Evolutionary conservation across 2,797 vertebrate genomes (phyloP), one percentile per base, ranked within the genome.

Genomic region (Lutra lutra): DNA sequence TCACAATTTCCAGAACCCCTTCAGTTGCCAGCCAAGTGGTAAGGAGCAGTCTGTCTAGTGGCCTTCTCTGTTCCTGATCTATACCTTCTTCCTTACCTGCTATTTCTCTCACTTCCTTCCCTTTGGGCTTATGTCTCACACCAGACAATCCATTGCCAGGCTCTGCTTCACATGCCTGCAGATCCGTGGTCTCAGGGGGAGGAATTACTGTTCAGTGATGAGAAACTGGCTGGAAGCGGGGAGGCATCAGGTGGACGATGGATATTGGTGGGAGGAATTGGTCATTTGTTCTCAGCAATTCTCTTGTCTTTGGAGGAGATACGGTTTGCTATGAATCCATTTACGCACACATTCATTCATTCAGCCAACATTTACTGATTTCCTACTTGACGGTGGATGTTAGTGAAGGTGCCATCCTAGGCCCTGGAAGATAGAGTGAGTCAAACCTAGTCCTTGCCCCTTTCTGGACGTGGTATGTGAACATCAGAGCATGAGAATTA

Each of bases 401-500:
- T 94, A 58, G 54, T 72, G 18, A 15, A 60, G 40, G 11, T 93
- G 66, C 56, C 73, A 43, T 91, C 9, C 23, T 66, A 72, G 72
- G 60, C 40, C 27, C 48, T 80, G 2, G 86, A 62, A 89, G 58
- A 89, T 70, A 86, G 79, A 94, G 38, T 84, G 91, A 95, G 43
- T 93, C 94, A 92, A 23, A 88, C 86, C 89, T 95, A 58, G 83
- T 80, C 84, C 68, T 96, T 97, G 64, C 27, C 78, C 48, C 90
- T 97, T 93, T 95, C 90, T 93, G 93, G 79, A 73, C 70, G 38
- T 95, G 91, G 64, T 85, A 92, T 92, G 82, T 6, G 9, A 97
- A 96, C 89, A 94, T 91, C 18, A 48, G 96, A 91, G 68, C 62
- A 89, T 79, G 89, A 91, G 70, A 96, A 94, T 78, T 86, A 84